Evolutionary conservation across 2,888 invertebrate species (phyloP), one percentile per base, ranked within the genome.

Genomic region (Drosophila ustulata): DNA sequence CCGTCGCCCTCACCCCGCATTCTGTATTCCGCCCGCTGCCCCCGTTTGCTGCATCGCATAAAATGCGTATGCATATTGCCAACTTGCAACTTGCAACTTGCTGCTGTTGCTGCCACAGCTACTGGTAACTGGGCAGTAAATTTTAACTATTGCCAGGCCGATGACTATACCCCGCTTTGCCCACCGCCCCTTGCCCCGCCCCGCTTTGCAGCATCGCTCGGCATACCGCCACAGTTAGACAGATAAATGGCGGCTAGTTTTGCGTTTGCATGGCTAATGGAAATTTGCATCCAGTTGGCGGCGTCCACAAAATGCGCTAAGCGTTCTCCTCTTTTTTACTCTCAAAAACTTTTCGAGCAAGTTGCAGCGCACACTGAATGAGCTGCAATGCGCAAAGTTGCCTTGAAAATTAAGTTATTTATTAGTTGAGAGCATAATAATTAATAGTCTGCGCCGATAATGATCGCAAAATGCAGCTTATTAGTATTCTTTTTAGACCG

Each of bases 181-280:
- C 51, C 34, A 59, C 45, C 51, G 28, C 32, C n/a, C 5, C 30
- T 25, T 32, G 28, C 46, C 32, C 25, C 43, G 11, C 32, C n/a
- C 5, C 30, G 13, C 32, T 32, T 45, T 18, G 18, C 18, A 18
- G 18, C 32, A n/a, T 26, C 8, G 37, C 61, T 23, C 28, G 43
- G 32, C 45, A 23, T 57, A 39, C 37, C 23, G 51, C 66, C 71
- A 55, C 86, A 71, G 82, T 88, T 88, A 75, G 82, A 88, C 82
- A 83, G 82, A 83, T 83, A 83, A 83, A 83, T 88, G 88, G 82
- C 83, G 82, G 82, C 82, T 84, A 84, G 88, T 87, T 85, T 89
- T 89, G 85, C 88, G 88, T 84, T 84, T 84, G 87, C 88, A 88
- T 88, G 88, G 88, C 87, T 85, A 85, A 85, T 85, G 84, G 88